Conservation (phyloP, 1,140 invertebrate species). For the Schlechtendalia chinensis region DNA sequence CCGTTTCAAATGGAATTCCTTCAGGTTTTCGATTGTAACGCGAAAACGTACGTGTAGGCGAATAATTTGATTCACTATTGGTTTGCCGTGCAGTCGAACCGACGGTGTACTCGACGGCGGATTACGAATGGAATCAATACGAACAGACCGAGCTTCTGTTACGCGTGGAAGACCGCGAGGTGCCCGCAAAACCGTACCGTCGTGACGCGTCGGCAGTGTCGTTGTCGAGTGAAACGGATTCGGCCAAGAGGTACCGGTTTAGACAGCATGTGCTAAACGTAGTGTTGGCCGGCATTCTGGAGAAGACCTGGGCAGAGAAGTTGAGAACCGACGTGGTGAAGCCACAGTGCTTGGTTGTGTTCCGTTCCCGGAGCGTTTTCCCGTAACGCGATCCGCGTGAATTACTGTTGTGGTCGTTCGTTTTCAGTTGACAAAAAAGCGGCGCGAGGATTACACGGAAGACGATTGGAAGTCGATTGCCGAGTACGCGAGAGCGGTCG, state of each 20-base stretch:
- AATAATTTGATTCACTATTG: no score
- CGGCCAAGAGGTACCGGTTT: slow-evolving; percentile 60
- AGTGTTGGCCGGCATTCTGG: slow-evolving; percentile 75
- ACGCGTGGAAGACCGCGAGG: slow-evolving; percentile 57
- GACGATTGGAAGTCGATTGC: no score
- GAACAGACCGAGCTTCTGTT: slow-evolving; percentile 57
- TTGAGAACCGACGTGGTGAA: slow-evolving; percentile 68
- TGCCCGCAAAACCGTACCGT: slow-evolving; percentile 58
- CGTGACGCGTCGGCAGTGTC: slow-evolving; percentile 59
- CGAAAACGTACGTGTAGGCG: no score
- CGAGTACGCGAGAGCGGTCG: no score
- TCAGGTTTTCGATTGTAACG: no score
- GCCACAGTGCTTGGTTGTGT: slow-evolving; percentile 64
- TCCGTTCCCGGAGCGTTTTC: no score
- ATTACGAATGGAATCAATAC: slow-evolving; percentile 55
- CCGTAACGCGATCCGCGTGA: no score
- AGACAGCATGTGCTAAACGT: slow-evolving; percentile 64
- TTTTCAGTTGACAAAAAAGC: no score
- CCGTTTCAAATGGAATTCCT: no score
- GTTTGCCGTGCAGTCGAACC: slow-evolving; percentile 53
- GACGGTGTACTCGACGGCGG: slow-evolving; percentile 54
- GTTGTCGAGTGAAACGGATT: slow-evolving; percentile 58
- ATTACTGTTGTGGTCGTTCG: no score
- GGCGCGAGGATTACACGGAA: no score
- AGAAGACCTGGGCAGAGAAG: slow-evolving; percentile 69